Conservation (phyloP, 2,888 invertebrate species). For the Theretra japonica region DNA sequence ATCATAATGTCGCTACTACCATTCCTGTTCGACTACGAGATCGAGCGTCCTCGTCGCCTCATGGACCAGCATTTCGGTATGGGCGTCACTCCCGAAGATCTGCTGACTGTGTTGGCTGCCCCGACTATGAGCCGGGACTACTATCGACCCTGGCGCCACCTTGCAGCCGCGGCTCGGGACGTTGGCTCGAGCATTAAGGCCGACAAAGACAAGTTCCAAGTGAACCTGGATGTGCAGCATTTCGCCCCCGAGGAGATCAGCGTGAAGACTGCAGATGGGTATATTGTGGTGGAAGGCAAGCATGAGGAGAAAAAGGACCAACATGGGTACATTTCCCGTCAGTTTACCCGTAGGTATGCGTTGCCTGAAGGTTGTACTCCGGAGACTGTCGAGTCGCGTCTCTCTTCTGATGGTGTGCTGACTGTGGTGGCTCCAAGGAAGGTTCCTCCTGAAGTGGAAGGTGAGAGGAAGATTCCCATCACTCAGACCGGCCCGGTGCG, state of each 20-base stretch:
- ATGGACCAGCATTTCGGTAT: conserved; percentile 84
- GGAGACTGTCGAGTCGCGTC: conserved; percentile 87
- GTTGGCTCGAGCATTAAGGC: conserved; percentile 82
- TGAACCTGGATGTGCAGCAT: conserved; percentile 90
- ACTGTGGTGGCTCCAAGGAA: conserved; percentile 87
- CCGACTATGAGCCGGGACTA: conserved; percentile 64
- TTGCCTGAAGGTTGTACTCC: conserved; percentile 89
- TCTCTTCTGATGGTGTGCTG: conserved; percentile 91
- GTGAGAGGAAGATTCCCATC: conserved; percentile 85
- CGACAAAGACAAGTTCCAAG: conserved; percentile 79
- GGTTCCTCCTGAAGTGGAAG: conserved; percentile 63
- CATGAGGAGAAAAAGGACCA: conserved; percentile 92
- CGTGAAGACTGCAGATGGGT: conserved; percentile 89
- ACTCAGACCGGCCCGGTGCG: conserved; percentile 86
- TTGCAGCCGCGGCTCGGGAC: conserved; percentile 77
- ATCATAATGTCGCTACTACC: conserved; percentile 80
- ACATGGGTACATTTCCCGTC: conserved; percentile 89
- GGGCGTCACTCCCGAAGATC: conserved; percentile 78
- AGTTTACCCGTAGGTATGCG: conserved; percentile 90
- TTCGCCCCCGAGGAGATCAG: conserved; percentile 90
- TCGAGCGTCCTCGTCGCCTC: conserved; percentile 73
- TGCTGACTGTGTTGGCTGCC: conserved; percentile 59
- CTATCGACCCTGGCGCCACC: conserved; percentile 75
- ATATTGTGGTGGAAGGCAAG: conserved; percentile 89
- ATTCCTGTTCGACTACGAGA: conserved; percentile 68